Percentiles rank a stretch among this genome's conserved stretches.
phyloP scores from a whole-genome alignment of 2,113 vertebrate genomes.

The Corythornis vintsioides region DNA sequence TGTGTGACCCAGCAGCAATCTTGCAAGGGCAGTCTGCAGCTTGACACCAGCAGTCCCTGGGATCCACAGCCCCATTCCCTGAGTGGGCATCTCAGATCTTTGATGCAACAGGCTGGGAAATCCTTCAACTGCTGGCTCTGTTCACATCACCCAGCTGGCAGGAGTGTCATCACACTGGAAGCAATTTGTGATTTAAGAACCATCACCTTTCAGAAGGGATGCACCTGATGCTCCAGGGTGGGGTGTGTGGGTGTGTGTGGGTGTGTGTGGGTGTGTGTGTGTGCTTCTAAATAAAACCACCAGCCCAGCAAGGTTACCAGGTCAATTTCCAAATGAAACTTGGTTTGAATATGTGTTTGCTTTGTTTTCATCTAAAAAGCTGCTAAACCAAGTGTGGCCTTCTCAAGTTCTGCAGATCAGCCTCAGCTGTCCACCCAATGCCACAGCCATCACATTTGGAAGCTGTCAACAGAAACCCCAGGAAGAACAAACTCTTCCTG shows the following conservation, averaged over 20 bases:
- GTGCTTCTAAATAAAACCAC: neutral
- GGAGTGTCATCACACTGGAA: neutral
- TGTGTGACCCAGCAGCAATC: neutral
- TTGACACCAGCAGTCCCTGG: neutral
- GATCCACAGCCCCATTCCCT: neutral
- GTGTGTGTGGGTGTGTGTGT: too few relatives aligned
- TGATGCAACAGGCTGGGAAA: neutral
- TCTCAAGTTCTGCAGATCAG: neutral
- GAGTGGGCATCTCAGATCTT: neutral
- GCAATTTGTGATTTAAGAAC: neutral
- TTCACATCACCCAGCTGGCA: neutral
- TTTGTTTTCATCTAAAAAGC: neutral
- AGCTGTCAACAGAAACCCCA: neutral
- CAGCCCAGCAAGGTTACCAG: neutral
- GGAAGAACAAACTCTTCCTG: neutral
- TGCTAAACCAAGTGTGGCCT: neutral
- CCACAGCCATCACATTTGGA: neutral
- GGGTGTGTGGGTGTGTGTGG: too few relatives aligned
- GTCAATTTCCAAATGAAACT: neutral
- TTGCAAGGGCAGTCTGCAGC: neutral
- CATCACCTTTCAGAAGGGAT: neutral
- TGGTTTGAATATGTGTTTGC: rapidly evolving
- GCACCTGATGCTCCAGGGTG: neutral
- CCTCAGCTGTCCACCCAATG: neutral
- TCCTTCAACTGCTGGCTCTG: neutral